Conservation (phyloP, 2,888 invertebrate genomes). For the Nemurella pictetii region DNA sequence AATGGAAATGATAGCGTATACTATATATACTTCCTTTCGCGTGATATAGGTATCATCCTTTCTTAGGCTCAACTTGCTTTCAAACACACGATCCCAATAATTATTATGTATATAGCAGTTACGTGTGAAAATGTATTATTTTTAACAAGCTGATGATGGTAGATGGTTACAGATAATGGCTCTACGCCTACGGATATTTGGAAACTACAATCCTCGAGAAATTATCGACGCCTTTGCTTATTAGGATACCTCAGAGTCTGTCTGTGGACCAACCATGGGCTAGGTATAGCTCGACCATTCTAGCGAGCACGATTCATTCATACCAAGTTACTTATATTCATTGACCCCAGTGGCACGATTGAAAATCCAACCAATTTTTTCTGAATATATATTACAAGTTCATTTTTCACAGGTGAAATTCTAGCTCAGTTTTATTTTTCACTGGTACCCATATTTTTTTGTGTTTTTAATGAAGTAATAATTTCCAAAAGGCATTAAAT, state of each 20-base stretch:
- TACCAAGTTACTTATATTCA: background rate
- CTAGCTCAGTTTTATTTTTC: too few relatives aligned
- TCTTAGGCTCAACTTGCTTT: background rate
- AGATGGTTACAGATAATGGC: slow-evolving; percentile 1
- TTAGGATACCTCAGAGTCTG: background rate
- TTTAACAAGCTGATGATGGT: slow-evolving; percentile 1
- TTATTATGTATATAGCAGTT: background rate
- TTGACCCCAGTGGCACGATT: too few relatives aligned
- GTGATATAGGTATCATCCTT: background rate
- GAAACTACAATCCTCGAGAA: background rate
- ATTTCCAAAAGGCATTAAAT: too few relatives aligned
- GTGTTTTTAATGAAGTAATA: too few relatives aligned
- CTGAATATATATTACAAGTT: too few relatives aligned
- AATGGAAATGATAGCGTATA: background rate
- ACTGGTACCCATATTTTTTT: too few relatives aligned
- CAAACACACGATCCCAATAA: background rate
- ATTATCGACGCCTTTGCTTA: slow-evolving; percentile 4
- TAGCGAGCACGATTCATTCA: background rate
- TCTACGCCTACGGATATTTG: background rate
- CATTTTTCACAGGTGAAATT: too few relatives aligned
- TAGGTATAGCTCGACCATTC: background rate
- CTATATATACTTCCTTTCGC: background rate
- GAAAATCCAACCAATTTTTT: too few relatives aligned
- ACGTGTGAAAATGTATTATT: slow-evolving; percentile 17
- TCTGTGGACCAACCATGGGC: background rate